Evolutionary conservation across 53 echinoderm and acorn worm genomes (phyloP).

Genomic region (Zoroaster sp.): DNA sequence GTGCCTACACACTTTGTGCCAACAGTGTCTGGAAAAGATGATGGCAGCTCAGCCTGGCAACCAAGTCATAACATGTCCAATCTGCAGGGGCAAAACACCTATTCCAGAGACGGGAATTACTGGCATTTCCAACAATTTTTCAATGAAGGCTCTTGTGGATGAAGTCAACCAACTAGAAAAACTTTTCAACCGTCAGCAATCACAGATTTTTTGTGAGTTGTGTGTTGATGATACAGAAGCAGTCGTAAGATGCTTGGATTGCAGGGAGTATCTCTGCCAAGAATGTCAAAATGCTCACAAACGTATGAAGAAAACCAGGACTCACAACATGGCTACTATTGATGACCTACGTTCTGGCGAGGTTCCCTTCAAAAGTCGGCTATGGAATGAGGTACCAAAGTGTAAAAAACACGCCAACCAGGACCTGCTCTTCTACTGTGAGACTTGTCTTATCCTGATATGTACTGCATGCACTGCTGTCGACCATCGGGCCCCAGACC

Average conservation of each 20-base stretch:
- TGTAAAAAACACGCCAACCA: not conserved
- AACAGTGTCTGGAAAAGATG: not conserved
- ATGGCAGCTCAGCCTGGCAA: not conserved
- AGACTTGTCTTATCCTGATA: not conserved
- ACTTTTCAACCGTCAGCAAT: not conserved
- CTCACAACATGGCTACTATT: not conserved
- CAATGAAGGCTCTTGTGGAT: not conserved
- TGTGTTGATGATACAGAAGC: not conserved
- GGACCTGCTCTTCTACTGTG: not conserved
- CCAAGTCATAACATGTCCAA: not conserved
- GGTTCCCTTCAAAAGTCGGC: not conserved
- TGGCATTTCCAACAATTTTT: not conserved
- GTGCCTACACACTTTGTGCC: constrained; percentile 3
- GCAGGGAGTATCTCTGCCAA: not conserved
- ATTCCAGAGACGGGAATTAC: not conserved
- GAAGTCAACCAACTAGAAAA: not conserved
- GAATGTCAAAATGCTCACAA: not conserved
- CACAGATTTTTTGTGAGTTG: not conserved
- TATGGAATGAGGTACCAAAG: not conserved
- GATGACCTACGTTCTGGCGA: not conserved
- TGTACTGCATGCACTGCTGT: not conserved
- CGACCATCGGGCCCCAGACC: not conserved
- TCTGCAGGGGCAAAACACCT: not conserved
- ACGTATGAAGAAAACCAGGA: not conserved
- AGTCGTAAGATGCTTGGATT: not conserved